A percentile compares a stretch with the other conserved stretches of the same genome.
These are phyloP conservation scores for Euclidia mi DNA, from an alignment of 2,888 invertebrate genomes.

Conservation along the genomic window DNA sequence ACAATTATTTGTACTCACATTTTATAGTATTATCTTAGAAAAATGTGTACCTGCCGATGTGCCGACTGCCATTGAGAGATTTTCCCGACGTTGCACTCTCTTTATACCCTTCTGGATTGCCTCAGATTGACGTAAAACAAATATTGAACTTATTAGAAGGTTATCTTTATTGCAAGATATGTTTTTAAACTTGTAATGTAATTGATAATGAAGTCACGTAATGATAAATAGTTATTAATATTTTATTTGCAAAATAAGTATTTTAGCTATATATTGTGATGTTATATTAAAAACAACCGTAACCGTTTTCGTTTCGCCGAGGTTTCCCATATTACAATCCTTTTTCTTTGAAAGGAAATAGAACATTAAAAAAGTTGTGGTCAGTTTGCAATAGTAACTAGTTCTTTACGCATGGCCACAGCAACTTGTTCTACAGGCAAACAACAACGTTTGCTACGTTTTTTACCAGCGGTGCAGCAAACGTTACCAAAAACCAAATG, in stretches of 20 bases:
- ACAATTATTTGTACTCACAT: too few species aligned
- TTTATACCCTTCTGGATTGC: not conserved
- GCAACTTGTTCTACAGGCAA: not conserved
- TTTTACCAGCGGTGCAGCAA: not conserved
- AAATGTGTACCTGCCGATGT: not conserved
- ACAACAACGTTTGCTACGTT: slow-evolving; percentile 2
- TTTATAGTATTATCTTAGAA: not conserved
- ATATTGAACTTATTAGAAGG: slow-evolving; percentile 1
- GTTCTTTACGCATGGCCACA: too few species aligned
- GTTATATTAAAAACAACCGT: too few species aligned
- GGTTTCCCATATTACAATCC: too few species aligned
- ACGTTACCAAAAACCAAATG: slow-evolving; percentile 9
- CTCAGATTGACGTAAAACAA: not conserved
- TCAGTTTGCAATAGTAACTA: too few species aligned
- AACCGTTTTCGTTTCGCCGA: too few species aligned
- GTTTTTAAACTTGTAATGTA: not conserved
- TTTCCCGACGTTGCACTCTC: too few species aligned
- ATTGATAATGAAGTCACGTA: not conserved
- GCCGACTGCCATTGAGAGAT: not conserved
- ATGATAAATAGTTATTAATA: not conserved
- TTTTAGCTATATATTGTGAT: too few species aligned
- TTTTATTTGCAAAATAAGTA: too few species aligned
- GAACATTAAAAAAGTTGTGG: too few species aligned
- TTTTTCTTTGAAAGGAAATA: too few species aligned
- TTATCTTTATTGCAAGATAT: slow-evolving; percentile 1